phyloP scores from a whole-genome alignment of 2,888 invertebrate species.

The Prenolepis imparis region DNA sequence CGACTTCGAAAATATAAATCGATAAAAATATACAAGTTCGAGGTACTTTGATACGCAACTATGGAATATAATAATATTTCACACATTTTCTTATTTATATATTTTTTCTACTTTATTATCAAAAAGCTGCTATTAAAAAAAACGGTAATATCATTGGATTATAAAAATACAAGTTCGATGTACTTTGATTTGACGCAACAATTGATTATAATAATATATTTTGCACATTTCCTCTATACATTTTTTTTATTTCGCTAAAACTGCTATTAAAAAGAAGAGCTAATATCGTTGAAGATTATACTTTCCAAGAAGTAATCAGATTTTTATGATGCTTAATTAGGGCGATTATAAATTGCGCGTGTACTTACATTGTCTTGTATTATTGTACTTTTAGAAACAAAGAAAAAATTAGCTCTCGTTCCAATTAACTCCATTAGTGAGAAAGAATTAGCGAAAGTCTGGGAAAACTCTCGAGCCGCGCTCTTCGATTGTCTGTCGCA shows the following conservation, averaged over 20 bases:
- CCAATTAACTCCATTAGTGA: not conserved
- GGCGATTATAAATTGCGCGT: not conserved
- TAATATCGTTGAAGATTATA: not conserved
- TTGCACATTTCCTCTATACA: not conserved
- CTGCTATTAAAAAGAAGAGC: not conserved
- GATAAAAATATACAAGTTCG: not conserved
- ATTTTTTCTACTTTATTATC: no score
- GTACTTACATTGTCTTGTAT: not conserved
- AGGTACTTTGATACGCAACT: not conserved
- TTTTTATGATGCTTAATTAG: not conserved
- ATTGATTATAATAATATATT: not conserved
- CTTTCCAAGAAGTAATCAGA: not conserved
- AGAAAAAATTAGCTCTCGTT: not conserved
- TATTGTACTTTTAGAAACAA: not conserved
- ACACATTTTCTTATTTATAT: not conserved
- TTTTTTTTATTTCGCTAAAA: not conserved
- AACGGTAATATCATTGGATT: not conserved
- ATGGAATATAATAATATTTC: not conserved
- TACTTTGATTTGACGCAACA: not conserved
- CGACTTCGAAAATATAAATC: constrained; percentile 3
- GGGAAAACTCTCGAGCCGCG: not conserved
- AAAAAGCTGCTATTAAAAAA: not conserved
- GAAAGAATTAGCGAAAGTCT: not conserved
- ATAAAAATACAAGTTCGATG: not conserved
- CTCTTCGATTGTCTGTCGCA: not conserved